Evolutionary conservation across 2,888 invertebrate species (phyloP), one percentile per base, ranked within the genome.

Genomic region (Esperia sulphurella): DNA sequence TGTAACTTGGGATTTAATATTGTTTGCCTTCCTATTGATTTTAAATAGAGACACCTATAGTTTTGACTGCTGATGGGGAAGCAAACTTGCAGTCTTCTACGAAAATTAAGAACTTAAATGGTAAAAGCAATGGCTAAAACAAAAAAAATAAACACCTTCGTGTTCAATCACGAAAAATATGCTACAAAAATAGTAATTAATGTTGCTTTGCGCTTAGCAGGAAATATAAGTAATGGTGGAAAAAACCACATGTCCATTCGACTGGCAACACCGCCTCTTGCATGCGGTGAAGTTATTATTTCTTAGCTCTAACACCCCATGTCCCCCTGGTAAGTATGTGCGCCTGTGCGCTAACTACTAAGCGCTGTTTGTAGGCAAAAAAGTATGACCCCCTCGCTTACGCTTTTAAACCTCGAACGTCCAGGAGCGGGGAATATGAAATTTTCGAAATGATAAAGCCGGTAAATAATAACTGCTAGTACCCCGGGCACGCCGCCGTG

Each of bases 401-500:
- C 82, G 86, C 86, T 86, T 87, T 86, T 83, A 88, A 88, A 87
- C 87, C 88, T 87, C 87, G 86, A 86, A 80, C 88, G 88, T 87
- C 88, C 87, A 86, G 87, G 87, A 84, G 84, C 83, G 79, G 86
- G 84, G 88, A 87, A 88, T 88, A 88, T 89, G 88, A 87, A 89
- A 89, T 88, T 89, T 89, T 88, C 88, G 88, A 88, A 89, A 89
- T 88, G 88, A 88, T 88, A 88, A 88, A 88, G 87, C 87, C 81
- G 84, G 89, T 88, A 88, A 89, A 89, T 89, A 89, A 88, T 88
- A 89, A 89, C 88, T 87, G 83, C 79, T 83, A 83, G 82, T 83
- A 83, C 83, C 77, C 78, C 75, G 75, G 80, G 81, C 77, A 77
- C 75, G 79, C 72, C 67, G 21, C 21, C 21, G 21, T 21, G 21